A percentile compares a stretch with the other conserved stretches of the same genome.
Evolutionary conservation across 2,888 invertebrate species (phyloP).

Genomic region (Tribolium freemani): DNA sequence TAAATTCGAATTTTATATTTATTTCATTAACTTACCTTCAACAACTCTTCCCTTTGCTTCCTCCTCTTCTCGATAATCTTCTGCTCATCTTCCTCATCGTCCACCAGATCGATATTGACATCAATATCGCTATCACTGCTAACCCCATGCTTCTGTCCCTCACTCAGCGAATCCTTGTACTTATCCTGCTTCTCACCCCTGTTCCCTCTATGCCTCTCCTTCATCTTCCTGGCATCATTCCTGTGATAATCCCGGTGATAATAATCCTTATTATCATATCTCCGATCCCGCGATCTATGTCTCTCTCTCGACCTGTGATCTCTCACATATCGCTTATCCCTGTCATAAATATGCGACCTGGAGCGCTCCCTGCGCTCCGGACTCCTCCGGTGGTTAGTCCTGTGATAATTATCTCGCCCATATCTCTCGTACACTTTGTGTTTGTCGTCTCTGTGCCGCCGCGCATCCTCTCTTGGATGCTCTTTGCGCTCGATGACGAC

Average conservation of each 20-base stretch:
- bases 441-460: constrained; percentile 24
- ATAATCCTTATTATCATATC: constrained; percentile 50
- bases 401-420: constrained; percentile 52
- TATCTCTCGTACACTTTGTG: background rate
- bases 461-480: constrained; percentile 55
- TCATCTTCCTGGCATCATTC: constrained; percentile 58
- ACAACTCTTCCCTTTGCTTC: constrained; percentile 87
- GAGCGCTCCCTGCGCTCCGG: constrained; percentile 49
- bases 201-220: constrained; percentile 63
- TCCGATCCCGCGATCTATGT: constrained; percentile 61
- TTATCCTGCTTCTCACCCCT: constrained; percentile 71
- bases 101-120: constrained; percentile 81
- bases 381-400: constrained; percentile 59
- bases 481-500: constrained; percentile 63
- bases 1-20: too few species aligned
- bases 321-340: constrained; percentile 41
- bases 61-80: constrained; percentile 91
- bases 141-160: constrained; percentile 81
- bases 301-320: constrained; percentile 56
- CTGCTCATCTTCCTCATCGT: constrained; percentile 94
- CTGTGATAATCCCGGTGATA: constrained; percentile 53
- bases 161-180: constrained; percentile 81
- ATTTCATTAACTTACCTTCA: constrained; percentile 75
- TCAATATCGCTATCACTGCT: constrained; percentile 81
- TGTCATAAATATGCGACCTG: constrained; percentile 46